These are phyloP conservation scores for Helogale parvula DNA, from an alignment of 2,113 vertebrate species.

Conservation along the genomic window DNA sequence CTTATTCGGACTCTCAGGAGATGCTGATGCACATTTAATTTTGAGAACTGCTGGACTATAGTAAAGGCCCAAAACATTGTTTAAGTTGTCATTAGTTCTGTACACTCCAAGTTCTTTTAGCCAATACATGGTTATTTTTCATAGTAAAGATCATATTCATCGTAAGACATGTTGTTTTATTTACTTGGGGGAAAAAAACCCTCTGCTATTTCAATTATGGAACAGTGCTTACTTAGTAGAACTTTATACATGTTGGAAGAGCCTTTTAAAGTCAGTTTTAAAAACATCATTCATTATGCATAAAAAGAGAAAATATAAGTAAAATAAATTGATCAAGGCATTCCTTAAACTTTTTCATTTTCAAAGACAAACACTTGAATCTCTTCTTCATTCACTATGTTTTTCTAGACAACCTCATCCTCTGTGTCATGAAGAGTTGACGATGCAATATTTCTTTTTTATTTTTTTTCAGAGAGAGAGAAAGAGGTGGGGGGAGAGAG, in stretches of 20 bases:
- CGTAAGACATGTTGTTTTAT: neutral
- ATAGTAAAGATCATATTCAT: neutral
- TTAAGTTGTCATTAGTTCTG: neutral
- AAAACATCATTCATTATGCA: neutral
- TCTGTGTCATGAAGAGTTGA: neutral
- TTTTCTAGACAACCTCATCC: neutral
- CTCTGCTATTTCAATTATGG: neutral
- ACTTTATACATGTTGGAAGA: neutral
- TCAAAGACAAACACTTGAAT: neutral
- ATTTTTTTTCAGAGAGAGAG: neutral
- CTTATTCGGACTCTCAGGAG: neutral
- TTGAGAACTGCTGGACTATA: neutral
- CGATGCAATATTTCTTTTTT: neutral
- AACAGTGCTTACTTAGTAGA: neutral
- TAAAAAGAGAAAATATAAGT: neutral
- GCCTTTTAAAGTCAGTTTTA: neutral
- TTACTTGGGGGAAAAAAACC: neutral
- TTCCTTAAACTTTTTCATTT: neutral
- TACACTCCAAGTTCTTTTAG: neutral
- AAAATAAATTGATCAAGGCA: neutral
- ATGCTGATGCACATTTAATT: neutral
- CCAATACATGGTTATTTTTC: neutral
- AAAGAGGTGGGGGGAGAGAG: too few species aligned
- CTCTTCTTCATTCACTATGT: neutral
- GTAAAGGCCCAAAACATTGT: neutral